Percentiles rank a stretch among this genome's conserved stretches.
Conservation (phyloP, 2,797 vertebrate genomes). For the Acanthurus lineatus region DNA sequence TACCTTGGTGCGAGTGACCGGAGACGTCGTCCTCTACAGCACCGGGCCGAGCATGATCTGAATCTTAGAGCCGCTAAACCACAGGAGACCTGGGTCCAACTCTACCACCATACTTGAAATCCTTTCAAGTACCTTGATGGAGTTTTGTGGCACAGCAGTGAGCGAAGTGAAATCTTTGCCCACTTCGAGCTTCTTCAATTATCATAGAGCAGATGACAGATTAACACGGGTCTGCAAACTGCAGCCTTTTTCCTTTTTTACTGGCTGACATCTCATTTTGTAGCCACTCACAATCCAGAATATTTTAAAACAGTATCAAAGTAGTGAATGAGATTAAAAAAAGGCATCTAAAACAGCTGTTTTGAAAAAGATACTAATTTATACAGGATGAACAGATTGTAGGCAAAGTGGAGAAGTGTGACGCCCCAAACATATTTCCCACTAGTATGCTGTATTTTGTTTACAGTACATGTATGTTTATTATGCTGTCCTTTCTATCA, state of each 20-base stretch:
- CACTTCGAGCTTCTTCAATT: constrained; percentile 43
- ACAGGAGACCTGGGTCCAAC: constrained; percentile 29
- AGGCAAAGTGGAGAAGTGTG: constrained; percentile 25
- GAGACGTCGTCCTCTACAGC: constrained; percentile 89
- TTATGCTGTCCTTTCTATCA: constrained; percentile 41
- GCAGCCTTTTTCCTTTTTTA: constrained; percentile 41
- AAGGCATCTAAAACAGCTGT: constrained; percentile 27
- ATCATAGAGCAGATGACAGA: constrained; percentile 47
- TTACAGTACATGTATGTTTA: constrained; percentile 58
- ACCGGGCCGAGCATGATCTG: constrained; percentile 87
- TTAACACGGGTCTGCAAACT: constrained; percentile 31
- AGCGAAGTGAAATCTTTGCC: constrained; percentile 42
- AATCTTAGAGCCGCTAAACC: constrained; percentile 24
- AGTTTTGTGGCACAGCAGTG: constrained; percentile 48
- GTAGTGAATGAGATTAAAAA: constrained; percentile 37
- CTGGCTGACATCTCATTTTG: constrained; percentile 35
- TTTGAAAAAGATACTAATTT: constrained; percentile 58
- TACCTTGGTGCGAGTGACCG: constrained; percentile 84
- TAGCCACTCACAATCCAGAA: constrained; percentile 43
- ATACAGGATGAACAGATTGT: constrained; percentile 50
- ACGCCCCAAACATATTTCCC: constrained; percentile 39
- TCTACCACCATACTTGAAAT: constrained; percentile 42
- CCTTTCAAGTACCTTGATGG: constrained; percentile 35
- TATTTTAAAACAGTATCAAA: constrained; percentile 40
- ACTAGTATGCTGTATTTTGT: constrained; percentile 58